These are phyloP conservation scores for Danionella cerebrum DNA, from an alignment of 2,113 vertebrate species.

Conservation along the genomic window DNA sequence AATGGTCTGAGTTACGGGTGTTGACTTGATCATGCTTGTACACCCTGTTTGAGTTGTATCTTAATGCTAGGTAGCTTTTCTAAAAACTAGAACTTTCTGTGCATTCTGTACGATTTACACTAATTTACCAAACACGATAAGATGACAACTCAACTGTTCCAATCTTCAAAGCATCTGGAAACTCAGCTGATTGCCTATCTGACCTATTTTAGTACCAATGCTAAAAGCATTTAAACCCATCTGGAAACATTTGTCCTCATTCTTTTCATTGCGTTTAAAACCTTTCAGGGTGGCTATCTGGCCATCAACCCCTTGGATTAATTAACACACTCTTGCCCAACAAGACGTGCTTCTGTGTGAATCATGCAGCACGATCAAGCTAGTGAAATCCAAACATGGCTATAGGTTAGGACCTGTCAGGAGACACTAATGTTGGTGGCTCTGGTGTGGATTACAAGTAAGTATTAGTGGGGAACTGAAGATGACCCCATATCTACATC, in stretches of 20 bases:
- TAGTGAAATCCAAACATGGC: slow-evolving; percentile 47
- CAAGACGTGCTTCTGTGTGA: slow-evolving; percentile 29
- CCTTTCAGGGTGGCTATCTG: not conserved
- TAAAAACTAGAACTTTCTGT: too few species aligned
- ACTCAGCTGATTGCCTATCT: not conserved
- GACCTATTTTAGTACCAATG: not conserved
- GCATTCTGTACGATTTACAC: not conserved
- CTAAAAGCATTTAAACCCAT: slow-evolving; percentile 9
- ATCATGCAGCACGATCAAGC: not conserved
- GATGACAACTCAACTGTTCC: not conserved
- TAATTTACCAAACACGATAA: slow-evolving; percentile 11
- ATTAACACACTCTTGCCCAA: not conserved
- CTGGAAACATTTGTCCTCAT: slow-evolving; percentile 25
- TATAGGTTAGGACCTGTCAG: slow-evolving; percentile 29
- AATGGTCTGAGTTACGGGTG: too few species aligned
- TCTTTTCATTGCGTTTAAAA: slow-evolving; percentile 4
- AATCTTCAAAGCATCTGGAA: not conserved
- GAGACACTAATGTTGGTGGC: slow-evolving; percentile 54
- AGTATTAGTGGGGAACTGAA: slow-evolving; percentile 64
- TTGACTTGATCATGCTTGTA: too few species aligned
- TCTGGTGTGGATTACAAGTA: slow-evolving; percentile 68
- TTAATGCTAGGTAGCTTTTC: too few species aligned
- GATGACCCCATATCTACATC: slow-evolving; percentile 59
- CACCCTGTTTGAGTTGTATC: too few species aligned
- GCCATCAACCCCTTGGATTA: not conserved